Base-by-base conservation (phyloP, 2,888 invertebrate genomes). In the Calliopum simillimum region DNA sequence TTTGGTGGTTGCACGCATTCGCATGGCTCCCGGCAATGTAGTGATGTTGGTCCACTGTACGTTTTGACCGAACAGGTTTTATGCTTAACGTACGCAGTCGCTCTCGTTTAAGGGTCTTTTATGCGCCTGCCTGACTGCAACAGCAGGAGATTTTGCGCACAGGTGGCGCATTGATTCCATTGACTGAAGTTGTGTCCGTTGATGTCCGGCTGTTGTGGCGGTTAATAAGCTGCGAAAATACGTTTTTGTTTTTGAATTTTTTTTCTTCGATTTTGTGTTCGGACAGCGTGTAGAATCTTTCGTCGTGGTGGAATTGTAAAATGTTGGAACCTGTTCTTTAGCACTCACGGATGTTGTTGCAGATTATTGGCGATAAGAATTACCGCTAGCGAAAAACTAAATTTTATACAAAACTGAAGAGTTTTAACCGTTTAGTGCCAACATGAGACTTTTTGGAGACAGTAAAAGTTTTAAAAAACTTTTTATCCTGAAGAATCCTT, bases 151-250 rank as follows among this genome's bases (percentile, higher is more conserved):
- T 43, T 21, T 44, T 49, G 55, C 58, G 69, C 69, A 69, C 69
- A 69, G 69, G 69, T 69, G 69, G 64, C 64, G 64, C 63, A 56
- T 56, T 63, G 47, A 67, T 58, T 59, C 49, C 21, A 33, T 43
- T 53, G 43, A 66, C 53, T 53, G 51, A 41, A 51, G 16, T 44
- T n/a, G 21, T 23, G 41, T 16, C 46, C 47, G 46, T 19, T 51
- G 41, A 5, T 59, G 59, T 49, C 59, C 58, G 53, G 62, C 47
- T 51, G 68, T 6, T 43, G 63, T 44, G 5, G 78, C 78, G 76
- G 79, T 78, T 82, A 82, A 80, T 80, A 83, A 82, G 81, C 81
- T 79, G 84, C 81, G 82, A 82, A 83, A 83, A 80, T 80, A 83
- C 12, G 55, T 62, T 41, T 21, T 33, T 21, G 21, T 14, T 16